Conservation (phyloP, 2,888 invertebrate species). For the Gastracanthus pulcherrimus region DNA sequence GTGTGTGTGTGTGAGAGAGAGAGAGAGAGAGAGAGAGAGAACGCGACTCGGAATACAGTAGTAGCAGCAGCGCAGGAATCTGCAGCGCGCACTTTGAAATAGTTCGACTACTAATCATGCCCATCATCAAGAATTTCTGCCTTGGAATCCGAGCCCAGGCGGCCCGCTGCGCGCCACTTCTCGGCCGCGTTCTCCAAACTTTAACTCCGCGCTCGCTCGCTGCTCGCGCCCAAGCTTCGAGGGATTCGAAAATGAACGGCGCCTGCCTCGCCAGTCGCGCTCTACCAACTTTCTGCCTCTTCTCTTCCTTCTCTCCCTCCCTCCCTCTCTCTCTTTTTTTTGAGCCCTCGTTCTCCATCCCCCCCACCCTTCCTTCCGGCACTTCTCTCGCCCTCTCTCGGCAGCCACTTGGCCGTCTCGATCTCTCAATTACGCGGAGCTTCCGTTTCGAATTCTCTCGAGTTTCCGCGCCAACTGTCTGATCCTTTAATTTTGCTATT, state of each 20-base stretch:
- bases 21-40: no score
- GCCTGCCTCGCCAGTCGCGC: neutral
- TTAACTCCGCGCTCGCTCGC: neutral
- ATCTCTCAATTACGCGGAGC: no score
- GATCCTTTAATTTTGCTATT: no score
- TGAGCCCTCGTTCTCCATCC: neutral
- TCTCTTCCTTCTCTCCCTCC: neutral
- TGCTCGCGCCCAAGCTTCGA: neutral
- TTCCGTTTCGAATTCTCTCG: no score
- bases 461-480: no score
- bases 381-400: neutral
- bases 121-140: conserved; percentile 42
- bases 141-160: conserved; percentile 31
- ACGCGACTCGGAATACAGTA: neutral
- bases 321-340: neutral
- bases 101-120: conserved; percentile 44
- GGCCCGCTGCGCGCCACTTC: neutral
- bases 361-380: neutral
- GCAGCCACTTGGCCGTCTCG: no score
- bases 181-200: neutral
- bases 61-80: neutral
- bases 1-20: neutral
- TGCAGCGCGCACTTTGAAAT: conserved; percentile 18
- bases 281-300: neutral
- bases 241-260: conserved; percentile 14